A percentile compares a stretch with the other conserved stretches of the same genome.
Conservation (phyloP, 2,888 invertebrate genomes). For the Dasysyrphus albostriatus region DNA sequence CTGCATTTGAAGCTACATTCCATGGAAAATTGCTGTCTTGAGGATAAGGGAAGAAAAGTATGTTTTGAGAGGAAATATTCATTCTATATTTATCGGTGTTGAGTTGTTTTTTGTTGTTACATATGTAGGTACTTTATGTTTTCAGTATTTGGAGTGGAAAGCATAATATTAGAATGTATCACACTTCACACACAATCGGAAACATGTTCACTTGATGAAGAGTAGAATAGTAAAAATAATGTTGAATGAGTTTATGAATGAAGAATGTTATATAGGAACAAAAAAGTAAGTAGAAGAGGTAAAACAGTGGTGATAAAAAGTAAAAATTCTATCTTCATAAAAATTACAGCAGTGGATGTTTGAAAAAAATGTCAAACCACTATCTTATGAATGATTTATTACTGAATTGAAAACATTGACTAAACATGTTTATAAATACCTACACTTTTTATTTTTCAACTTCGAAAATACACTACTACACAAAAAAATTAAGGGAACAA, state of each 20-base stretch:
- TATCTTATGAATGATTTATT: no score
- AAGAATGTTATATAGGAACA: background rate
- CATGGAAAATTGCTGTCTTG: slow-evolving; percentile 43
- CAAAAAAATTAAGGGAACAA: no score
- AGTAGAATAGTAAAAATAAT: slow-evolving; percentile 39
- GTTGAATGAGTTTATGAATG: slow-evolving; percentile 65
- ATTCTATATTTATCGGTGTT: slow-evolving; percentile 62
- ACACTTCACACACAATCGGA: slow-evolving; percentile 34
- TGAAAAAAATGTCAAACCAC: no score
- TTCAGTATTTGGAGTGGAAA: slow-evolving; percentile 44
- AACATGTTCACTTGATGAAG: slow-evolving; percentile 10
- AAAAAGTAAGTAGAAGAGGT: background rate
- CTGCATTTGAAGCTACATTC: slow-evolving; percentile 52
- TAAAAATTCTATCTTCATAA: background rate
- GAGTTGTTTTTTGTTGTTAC: slow-evolving; percentile 18
- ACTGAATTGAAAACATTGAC: no score
- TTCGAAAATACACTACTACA: no score
- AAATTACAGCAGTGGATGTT: no score
- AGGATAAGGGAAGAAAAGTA: background rate
- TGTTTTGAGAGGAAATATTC: slow-evolving; percentile 12
- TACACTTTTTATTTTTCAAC: no score
- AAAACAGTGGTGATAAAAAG: slow-evolving; percentile 17
- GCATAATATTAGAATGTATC: slow-evolving; percentile 33
- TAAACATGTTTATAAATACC: no score
- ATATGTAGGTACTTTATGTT: slow-evolving; percentile 30